Percentiles rank a stretch among this genome's conserved stretches.
Conservation (phyloP, 2,888 invertebrate genomes). For the Dinocampus coccinellae region DNA sequence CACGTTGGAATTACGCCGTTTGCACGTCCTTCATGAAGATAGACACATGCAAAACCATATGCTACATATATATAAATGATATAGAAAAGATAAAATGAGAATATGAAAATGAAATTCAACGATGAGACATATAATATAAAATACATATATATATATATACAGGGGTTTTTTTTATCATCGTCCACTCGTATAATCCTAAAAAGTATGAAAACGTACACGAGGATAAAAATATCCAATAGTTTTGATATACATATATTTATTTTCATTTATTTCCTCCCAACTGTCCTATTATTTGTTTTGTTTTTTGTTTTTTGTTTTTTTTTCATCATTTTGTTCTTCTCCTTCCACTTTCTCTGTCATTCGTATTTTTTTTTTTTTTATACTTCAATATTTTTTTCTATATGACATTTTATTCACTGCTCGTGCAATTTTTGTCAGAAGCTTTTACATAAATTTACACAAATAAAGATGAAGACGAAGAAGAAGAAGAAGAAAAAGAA, state of each 20-base stretch:
- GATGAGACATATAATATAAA: neutral
- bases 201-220: neutral
- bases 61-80: neutral
- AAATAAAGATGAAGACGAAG: too few species aligned
- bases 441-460: slow-evolving; percentile 21
- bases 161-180: neutral
- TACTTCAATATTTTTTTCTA: neutral
- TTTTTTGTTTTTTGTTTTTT: slow-evolving; percentile 16
- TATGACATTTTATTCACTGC: neutral
- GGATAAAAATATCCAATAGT: neutral
- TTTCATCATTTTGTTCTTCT: slow-evolving; percentile 6
- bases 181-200: neutral
- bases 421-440: slow-evolving; percentile 24
- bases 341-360: neutral
- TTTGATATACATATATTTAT: neutral
- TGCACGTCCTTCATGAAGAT: neutral
- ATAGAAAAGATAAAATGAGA: neutral
- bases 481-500: neutral
- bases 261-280: neutral
- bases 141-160: neutral
- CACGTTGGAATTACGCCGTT: neutral
- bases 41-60: neutral
- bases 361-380: neutral
- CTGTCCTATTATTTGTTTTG: neutral
- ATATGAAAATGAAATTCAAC: neutral